These are phyloP conservation scores for Chrysochloris asiatica DNA, from an alignment of 2,113 vertebrate species.

Conservation along the genomic window DNA sequence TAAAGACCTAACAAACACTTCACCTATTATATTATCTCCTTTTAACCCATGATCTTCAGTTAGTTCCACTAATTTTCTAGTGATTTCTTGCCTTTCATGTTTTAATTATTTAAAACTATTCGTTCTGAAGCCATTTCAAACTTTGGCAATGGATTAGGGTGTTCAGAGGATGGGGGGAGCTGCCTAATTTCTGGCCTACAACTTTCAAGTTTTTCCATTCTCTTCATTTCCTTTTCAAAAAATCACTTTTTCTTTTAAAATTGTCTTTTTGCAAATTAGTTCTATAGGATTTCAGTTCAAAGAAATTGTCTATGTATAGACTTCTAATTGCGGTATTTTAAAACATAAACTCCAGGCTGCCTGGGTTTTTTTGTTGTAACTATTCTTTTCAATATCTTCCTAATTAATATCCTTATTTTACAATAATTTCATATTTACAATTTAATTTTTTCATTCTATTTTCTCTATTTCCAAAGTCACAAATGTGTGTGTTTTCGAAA, in stretches of 20 bases:
- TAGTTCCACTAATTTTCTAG: conserved; percentile 23
- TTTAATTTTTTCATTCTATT: conserved; percentile 48
- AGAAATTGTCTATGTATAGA: not conserved
- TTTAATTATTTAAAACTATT: conserved; percentile 62
- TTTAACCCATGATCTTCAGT: conserved; percentile 23
- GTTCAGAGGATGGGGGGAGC: not conserved
- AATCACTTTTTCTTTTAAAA: not conserved
- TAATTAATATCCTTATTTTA: conserved; percentile 57
- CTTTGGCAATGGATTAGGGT: not conserved
- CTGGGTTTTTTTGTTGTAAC: not conserved
- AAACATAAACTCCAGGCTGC: conserved; percentile 3
- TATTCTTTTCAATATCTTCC: conserved; percentile 13
- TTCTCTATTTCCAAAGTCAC: conserved; percentile 41
- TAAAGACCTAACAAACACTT: conserved; percentile 42
- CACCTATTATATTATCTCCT: not conserved
- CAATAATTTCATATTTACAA: conserved; percentile 18
- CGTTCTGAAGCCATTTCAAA: conserved; percentile 39
- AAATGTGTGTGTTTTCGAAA: not conserved
- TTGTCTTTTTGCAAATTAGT: not conserved
- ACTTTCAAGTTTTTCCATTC: not conserved
- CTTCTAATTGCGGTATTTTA: not conserved
- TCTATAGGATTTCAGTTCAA: conserved; percentile 40
- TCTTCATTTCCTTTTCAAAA: conserved; percentile 21
- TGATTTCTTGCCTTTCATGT: conserved; percentile 26
- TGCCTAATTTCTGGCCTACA: not conserved